phyloP scores from a whole-genome alignment of 2,113 vertebrate species.

The Trematocara unimaculatum region DNA sequence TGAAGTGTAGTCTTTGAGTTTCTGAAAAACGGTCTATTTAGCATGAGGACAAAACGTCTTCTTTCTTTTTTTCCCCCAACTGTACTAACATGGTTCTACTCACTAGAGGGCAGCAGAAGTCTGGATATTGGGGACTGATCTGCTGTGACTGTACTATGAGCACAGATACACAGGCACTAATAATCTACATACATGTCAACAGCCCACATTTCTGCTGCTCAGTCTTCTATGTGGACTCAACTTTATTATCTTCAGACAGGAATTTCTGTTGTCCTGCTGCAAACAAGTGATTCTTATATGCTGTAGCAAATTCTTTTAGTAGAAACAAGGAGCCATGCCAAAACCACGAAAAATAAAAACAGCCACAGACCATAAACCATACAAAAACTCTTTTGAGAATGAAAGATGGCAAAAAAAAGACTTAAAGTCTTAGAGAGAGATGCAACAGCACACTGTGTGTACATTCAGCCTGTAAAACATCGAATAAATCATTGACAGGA shows the following conservation, averaged over 20 bases:
- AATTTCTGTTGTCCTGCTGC: background rate
- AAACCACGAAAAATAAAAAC: background rate
- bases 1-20: background rate
- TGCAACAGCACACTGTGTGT: background rate
- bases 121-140: background rate
- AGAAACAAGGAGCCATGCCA: background rate
- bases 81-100: background rate
- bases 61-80: rapidly evolving
- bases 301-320: background rate
- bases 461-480: background rate
- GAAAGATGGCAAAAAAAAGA: background rate
- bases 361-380: background rate
- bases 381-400: background rate
- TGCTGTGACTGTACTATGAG: background rate
- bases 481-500: background rate
- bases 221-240: background rate
- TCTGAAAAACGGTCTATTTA: background rate
- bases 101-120: slow-evolving; percentile 40
- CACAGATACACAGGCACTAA: background rate
- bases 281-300: background rate
- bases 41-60: background rate
- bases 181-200: background rate
- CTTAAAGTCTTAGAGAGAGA: background rate
- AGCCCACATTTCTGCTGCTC: background rate
- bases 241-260: background rate